Evolutionary conservation across 35 echinoderm and acorn worm genomes (phyloP), one percentile per base, ranked within the genome.

Genomic region (Diadema setosum): DNA sequence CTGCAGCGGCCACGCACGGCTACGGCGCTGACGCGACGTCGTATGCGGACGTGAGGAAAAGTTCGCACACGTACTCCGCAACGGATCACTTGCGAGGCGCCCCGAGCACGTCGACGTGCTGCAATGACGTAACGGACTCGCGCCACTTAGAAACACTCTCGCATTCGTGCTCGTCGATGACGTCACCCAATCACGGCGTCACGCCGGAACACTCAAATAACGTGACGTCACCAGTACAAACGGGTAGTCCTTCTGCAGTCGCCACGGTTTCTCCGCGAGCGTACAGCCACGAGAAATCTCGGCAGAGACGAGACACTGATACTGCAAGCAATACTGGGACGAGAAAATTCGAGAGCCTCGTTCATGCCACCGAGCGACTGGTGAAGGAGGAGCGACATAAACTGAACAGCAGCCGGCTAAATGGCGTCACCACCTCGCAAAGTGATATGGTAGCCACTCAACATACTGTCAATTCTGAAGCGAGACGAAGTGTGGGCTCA

Each of bases 371-470:
- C 26, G 80, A 90, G 45, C 55, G 80, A 65, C 59, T 90, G 2
- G 88, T 90, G 6, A 90, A 90, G 46, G 88, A 83, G 46, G 88
- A 90, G 48, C 88, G 81, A 31, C 70, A 78, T 37, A 83, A 61
- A 80, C 81, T 83, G 64, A 90, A 90, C 26, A 46, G 33, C 25
- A 56, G 80, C 39, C 59, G 80, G 20, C 46, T 82, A 34, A 90
- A 82, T 17, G 44, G 56, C 36, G 81, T 81, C 3, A 83, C 49
- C 26, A 81, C 57, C 30, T 81, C 57, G 23, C 86, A 81, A 75
- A 46, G 15, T 70, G 61, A 46, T 20, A 18, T 60, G 56, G 15
- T 36, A 31, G 50, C 32, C 80, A 8, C 64, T 27, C 52, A 80
- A 39, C 40, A 70, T 40, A 48, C 64, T 42, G 80, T 15, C 61